These are phyloP conservation scores for Neoitamus cyanurus DNA, from an alignment of 2,888 invertebrate species.

Conservation along the genomic window DNA sequence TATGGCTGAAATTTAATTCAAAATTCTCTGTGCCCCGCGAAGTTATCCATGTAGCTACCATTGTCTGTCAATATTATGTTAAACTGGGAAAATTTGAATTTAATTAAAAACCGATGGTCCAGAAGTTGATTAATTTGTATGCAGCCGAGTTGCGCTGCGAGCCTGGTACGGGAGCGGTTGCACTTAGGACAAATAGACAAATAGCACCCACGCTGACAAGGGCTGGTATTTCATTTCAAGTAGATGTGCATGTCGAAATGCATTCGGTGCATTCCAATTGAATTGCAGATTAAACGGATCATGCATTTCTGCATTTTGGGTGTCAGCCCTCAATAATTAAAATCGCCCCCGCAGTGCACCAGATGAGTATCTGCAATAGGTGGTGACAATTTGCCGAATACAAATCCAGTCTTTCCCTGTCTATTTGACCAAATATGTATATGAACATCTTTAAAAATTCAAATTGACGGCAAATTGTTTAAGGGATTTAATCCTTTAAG, in stretches of 20 bases:
- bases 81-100: slow-evolving; percentile 29
- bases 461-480: neutral
- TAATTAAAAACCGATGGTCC: slow-evolving; percentile 46
- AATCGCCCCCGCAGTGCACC: neutral
- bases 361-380: neutral
- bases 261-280: slow-evolving; percentile 51
- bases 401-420: neutral
- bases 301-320: slow-evolving; percentile 14
- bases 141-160: slow-evolving; percentile 6
- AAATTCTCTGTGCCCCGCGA: neutral
- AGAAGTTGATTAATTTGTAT: slow-evolving; percentile 49
- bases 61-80: slow-evolving; percentile 8
- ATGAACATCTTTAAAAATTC: neutral
- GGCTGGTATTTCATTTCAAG: slow-evolving; percentile 49
- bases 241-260: slow-evolving; percentile 47
- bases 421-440: too few species aligned
- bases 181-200: slow-evolving; percentile 29
- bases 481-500: slow-evolving; percentile 11
- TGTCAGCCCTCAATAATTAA: slow-evolving; percentile 15
- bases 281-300: slow-evolving; percentile 51
- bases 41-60: neutral
- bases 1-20: too few species aligned
- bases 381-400: neutral
- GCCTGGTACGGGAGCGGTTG: neutral
- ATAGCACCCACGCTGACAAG: slow-evolving; percentile 8